Evolutionary conservation across 2,797 vertebrate genomes (phyloP), one percentile per base, ranked within the genome.

Genomic region (Smutsia gigantea): DNA sequence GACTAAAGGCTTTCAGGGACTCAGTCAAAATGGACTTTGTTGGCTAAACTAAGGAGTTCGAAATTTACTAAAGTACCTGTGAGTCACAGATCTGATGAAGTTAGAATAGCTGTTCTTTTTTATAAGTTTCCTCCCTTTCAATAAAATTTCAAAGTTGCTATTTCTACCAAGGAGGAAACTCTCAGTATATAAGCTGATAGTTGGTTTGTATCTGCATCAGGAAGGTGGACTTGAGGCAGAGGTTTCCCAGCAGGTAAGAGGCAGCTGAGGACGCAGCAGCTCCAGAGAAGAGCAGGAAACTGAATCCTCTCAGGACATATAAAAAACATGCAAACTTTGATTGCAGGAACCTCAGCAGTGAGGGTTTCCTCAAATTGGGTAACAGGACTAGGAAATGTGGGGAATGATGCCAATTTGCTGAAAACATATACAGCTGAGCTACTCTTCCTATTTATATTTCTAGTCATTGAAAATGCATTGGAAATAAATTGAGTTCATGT

Each of bases 141-240:
- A 72, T 74, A 81, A 37, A 27, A 18, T 82, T 46, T 93, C 17
- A 31, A 25, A 74, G 27, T 74, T 51, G 79, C 17, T 51, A 14
- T 39, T 42, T 81, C 39, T 51, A 27, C 6, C 9, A 14, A 74
- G 39, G 23, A 64, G 42, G 31, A 66, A 59, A 39, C 31, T 42
- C 37, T 27, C 8, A 25, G 2, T 10, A 7, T 7, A 3, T 2
- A 6, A 21, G 42, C 29, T 71, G 14, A 17, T 1, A 27, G 23
- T 13, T 49, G 34, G 23, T 34, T 46, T 27, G 23, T 14, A n/a
- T 2, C 18, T 27, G 14, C 31, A 19, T 23, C 27, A 12, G 4
- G 18, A 57, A 82, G 17, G 29, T 42, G n/a, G n/a, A 68, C 21
- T 51, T 42, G 19, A 51, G 8, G 51, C 51, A 57, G 63, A 85